Evolutionary conservation across 2,888 invertebrate species (phyloP), one percentile per base, ranked within the genome.

Genomic region (Phlogophora meticulosa): DNA sequence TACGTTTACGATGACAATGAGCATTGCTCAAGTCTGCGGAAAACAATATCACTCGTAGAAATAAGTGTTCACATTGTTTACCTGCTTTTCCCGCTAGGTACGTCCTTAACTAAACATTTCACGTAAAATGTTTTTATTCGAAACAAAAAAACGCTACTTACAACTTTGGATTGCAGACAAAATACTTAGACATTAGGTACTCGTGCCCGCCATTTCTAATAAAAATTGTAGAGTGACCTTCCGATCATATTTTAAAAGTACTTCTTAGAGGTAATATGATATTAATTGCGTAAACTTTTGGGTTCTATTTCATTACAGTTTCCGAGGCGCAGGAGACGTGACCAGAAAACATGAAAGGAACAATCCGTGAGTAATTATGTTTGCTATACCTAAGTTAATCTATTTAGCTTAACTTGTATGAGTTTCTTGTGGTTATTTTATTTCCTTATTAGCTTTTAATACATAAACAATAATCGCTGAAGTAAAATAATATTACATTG

Each of bases 281-380:
- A 83, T 82, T 82, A 81, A 82, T 85, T 75, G 72, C 62, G 64
- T 66, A 80, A 87, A 88, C 82, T 87, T 86, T 82, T 63, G 65
- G 82, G 74, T 38, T 80, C 63, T 71, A 82, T 85, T 81, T 74
- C 80, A 78, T 81, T 80, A 86, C 60, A 71, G 73, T 72, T 76
- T 81, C 70, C 66, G 63, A 71, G 77, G 74, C 73, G 63, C 72
- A 60, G 52, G 66, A 75, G 59, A 76, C 87, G 88, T 88, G 88
- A 88, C 84, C 79, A 80, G 88, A 85, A 85, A 82, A 65, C 69
- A 73, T 76, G 59, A 74, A 79, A 77, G 53, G 79, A 80, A 77
- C 81, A 75, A 76, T 74, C 71, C 59, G 63, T 62, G 74, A 75
- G 66, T 70, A 77, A 76, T 80, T 73, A 61, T 45, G 49, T 70